A percentile compares a stretch with the other conserved stretches of the same genome.
These are phyloP conservation scores for Dendrolimus pini DNA, from an alignment of 2,888 invertebrate genomes.

Conservation along the genomic window DNA sequence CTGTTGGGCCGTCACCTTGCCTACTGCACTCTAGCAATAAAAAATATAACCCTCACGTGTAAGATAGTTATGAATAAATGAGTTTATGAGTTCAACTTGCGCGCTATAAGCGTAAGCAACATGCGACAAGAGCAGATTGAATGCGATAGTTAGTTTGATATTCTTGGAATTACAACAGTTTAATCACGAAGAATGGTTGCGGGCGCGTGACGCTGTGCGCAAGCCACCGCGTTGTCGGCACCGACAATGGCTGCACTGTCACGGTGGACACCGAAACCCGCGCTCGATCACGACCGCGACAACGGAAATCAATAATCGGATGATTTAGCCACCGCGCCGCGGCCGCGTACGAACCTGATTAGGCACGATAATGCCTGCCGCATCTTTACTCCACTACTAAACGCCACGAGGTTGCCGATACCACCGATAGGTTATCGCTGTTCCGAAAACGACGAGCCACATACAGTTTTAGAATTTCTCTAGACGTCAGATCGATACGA, in stretches of 20 bases:
- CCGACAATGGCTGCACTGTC: conserved; percentile 68
- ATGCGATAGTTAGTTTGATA: conserved; percentile 63
- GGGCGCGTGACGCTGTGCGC: conserved; percentile 45
- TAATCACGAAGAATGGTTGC: conserved; percentile 65
- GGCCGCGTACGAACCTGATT: conserved; percentile 76
- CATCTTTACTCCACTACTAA: conserved; percentile 49
- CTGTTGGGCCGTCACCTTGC: too few relatives aligned
- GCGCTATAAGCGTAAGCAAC: conserved; percentile 18
- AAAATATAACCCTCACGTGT: too few relatives aligned
- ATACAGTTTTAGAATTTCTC: conserved; percentile 25
- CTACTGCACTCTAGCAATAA: too few relatives aligned
- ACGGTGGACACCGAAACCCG: conserved; percentile 60
- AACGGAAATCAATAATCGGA: conserved; percentile 76
- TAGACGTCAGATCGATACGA: not conserved
- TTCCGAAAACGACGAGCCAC: conserved; percentile 29
- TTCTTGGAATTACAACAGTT: conserved; percentile 73
- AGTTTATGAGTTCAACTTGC: not conserved
- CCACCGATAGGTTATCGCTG: conserved; percentile 65
- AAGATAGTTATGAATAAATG: too few relatives aligned
- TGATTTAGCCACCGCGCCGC: conserved; percentile 76
- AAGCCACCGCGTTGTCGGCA: conserved; percentile 33
- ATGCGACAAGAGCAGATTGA: conserved; percentile 56
- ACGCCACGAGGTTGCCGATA: conserved; percentile 16
- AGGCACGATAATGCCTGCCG: conserved; percentile 68
- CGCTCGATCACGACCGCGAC: conserved; percentile 75